Evolutionary conservation across 2,888 invertebrate genomes (phyloP).

Genomic region (Ferrisia virgata): DNA sequence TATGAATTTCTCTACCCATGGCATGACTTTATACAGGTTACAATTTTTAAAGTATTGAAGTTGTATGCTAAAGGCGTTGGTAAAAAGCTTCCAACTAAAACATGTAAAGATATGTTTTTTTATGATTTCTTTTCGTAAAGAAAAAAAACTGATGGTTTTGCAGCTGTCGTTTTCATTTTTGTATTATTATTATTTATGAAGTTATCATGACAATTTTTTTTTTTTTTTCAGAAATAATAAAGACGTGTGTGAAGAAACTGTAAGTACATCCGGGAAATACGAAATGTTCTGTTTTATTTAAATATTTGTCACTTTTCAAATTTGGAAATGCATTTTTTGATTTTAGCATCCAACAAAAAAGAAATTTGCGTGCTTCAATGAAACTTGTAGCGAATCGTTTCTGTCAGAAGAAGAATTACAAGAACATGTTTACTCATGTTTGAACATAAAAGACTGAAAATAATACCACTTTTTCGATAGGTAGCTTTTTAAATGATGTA

Average conservation of each 20-base stretch:
- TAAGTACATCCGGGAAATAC: neutral
- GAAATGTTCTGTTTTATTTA: neutral
- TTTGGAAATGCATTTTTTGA: neutral
- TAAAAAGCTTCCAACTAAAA: too few species aligned
- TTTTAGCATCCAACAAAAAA: neutral
- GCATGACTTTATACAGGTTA: too few species aligned
- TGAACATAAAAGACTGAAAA: constrained; percentile 41
- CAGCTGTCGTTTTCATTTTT: too few species aligned
- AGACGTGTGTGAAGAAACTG: neutral
- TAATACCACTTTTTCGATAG: constrained; percentile 39
- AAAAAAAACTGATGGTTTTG: too few species aligned
- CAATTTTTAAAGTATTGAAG: too few species aligned
- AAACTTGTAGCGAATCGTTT: constrained; percentile 36
- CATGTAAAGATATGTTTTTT: too few species aligned
- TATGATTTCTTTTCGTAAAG: too few species aligned
- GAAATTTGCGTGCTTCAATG: constrained; percentile 33
- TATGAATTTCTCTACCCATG: too few species aligned
- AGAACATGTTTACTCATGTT: constrained; percentile 41
- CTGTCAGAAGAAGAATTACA: constrained; percentile 32
- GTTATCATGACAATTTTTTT: neutral
- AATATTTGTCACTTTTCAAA: too few species aligned
- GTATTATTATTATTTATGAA: neutral
- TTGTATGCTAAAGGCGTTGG: too few species aligned
- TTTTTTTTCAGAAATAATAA: constrained; percentile 15
- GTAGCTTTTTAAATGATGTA: neutral